These are phyloP conservation scores for Siphamia tubifer DNA, from an alignment of 2,113 vertebrate genomes.

Conservation along the genomic window DNA sequence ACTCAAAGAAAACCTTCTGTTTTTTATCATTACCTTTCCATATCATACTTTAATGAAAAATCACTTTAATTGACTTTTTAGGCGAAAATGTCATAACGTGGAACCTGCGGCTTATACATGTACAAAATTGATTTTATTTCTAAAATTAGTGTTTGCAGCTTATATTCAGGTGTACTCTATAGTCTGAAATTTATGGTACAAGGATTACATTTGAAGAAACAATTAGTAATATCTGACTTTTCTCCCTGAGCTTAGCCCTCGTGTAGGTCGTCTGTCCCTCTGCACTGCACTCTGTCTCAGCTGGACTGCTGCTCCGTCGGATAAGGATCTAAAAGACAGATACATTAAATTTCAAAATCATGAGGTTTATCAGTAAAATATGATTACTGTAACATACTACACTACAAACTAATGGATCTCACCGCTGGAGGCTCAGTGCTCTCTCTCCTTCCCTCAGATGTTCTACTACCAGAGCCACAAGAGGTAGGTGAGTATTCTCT, in stretches of 20 bases:
- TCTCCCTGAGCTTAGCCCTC: slow-evolving; percentile 81
- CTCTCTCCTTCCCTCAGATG: slow-evolving; percentile 83
- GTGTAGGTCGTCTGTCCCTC: slow-evolving; percentile 72
- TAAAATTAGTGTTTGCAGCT: too few species aligned
- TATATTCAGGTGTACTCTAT: too few species aligned
- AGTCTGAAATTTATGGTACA: too few species aligned
- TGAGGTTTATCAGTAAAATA: background rate
- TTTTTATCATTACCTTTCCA: too few species aligned
- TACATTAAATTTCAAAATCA: background rate
- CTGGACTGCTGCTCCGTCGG: slow-evolving; percentile 84
- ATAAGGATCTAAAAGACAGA: slow-evolving; percentile 78
- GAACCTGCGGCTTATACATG: too few species aligned
- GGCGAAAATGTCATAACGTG: too few species aligned
- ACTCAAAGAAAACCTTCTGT: too few species aligned
- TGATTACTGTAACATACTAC: background rate
- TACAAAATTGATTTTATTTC: too few species aligned
- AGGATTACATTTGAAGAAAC: background rate
- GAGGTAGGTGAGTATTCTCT: slow-evolving; percentile 81
- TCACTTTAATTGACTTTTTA: too few species aligned
- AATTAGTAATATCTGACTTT: slow-evolving; percentile 81
- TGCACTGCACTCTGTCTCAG: slow-evolving; percentile 82
- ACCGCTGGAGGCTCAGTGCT: slow-evolving; percentile 82
- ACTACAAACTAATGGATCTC: slow-evolving; percentile 56
- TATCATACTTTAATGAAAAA: too few species aligned
- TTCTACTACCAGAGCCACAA: slow-evolving; percentile 77